Evolutionary conservation across 2,797 vertebrate species (phyloP).

Genomic region (Dicrostonyx torquatus): DNA sequence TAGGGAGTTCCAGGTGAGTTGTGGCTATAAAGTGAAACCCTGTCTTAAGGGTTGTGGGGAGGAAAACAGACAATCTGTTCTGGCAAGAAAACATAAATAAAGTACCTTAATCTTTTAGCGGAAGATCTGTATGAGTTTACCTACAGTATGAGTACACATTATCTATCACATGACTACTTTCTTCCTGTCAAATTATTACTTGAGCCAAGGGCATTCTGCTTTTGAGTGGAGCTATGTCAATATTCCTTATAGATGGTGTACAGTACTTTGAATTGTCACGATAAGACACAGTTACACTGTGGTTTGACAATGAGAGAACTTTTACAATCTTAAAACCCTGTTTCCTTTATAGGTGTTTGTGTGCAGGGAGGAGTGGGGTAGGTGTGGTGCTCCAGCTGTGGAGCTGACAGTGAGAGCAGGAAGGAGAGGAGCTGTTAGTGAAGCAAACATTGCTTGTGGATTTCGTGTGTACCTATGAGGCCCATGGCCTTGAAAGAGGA

Average conservation of each 20-base stretch:
- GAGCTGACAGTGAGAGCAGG: slow-evolving; percentile 43
- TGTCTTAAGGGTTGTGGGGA: neutral
- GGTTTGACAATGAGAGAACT: slow-evolving; percentile 1
- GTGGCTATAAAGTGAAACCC: neutral
- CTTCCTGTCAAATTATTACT: slow-evolving; percentile 41
- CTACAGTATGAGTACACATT: neutral
- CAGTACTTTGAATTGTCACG: neutral
- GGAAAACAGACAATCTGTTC: neutral
- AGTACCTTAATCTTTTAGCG: neutral
- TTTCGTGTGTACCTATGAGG: neutral
- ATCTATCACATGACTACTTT: slow-evolving; percentile 11
- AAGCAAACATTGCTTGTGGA: neutral
- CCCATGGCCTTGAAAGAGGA: slow-evolving; percentile 59
- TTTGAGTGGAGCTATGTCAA: slow-evolving; percentile 42
- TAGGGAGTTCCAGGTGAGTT: neutral
- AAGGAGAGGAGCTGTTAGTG: slow-evolving; percentile 47
- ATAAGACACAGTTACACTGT: slow-evolving; percentile 13
- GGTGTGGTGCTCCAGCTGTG: neutral
- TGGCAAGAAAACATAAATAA: slow-evolving; percentile 40
- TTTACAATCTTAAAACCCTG: slow-evolving; percentile 42
- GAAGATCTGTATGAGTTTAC: slow-evolving; percentile 40
- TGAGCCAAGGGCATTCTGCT: slow-evolving; percentile 28
- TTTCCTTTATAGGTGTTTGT: slow-evolving; percentile 51
- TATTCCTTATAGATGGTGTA: slow-evolving; percentile 56
- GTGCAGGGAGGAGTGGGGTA: neutral